Conservation (phyloP, 2,113 vertebrate species). For the Excalfactoria chinensis region DNA sequence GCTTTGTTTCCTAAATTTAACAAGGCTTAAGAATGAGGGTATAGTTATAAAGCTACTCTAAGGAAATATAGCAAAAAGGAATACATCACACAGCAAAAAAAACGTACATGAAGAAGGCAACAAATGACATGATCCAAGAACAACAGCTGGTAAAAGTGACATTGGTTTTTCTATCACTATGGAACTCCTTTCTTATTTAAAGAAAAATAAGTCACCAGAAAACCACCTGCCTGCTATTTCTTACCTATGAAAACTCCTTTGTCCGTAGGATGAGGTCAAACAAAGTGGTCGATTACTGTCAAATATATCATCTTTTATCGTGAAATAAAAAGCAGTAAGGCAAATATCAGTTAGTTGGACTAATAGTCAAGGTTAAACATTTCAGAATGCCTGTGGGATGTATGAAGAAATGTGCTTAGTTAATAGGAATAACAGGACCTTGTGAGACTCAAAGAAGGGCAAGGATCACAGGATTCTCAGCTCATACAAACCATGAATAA, state of each 20-base stretch:
- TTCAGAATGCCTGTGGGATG: constrained; percentile 26
- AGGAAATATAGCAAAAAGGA: background rate
- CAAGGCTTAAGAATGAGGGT: background rate
- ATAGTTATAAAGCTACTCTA: background rate
- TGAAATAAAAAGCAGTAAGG: background rate
- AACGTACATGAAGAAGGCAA: background rate
- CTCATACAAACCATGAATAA: constrained; percentile 41
- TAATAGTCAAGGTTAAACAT: constrained; percentile 31
- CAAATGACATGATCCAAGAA: background rate
- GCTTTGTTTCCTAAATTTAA: background rate
- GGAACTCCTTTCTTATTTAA: background rate
- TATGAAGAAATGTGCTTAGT: constrained; percentile 4
- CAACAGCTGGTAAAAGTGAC: background rate
- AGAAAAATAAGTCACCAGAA: background rate
- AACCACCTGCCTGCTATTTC: background rate
- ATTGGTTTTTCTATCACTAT: background rate
- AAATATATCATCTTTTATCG: background rate
- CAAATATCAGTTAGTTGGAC: background rate
- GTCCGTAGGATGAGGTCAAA: background rate
- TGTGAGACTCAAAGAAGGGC: constrained; percentile 7
- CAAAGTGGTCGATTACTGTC: background rate
- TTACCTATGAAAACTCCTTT: background rate
- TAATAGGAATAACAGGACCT: constrained; percentile 12
- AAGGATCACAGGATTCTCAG: constrained; percentile 29
- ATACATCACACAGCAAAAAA: background rate